These are phyloP conservation scores for Hemithea aestivaria DNA, from an alignment of 2,888 invertebrate species.

Conservation along the genomic window DNA sequence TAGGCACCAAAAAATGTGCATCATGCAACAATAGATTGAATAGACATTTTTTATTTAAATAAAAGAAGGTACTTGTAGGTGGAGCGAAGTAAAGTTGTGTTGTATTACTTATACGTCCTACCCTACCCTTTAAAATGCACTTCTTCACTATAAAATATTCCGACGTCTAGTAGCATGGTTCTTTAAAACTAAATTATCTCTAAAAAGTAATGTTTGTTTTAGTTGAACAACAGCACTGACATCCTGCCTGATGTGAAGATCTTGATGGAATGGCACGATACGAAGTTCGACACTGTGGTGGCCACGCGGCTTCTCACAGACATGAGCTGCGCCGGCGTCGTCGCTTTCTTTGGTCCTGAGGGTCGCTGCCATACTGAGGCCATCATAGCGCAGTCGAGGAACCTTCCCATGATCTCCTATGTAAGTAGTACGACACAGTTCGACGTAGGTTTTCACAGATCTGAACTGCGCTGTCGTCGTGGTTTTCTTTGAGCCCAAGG, in stretches of 20 bases:
- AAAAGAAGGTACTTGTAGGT: too few relatives aligned
- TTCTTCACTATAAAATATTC: too few relatives aligned
- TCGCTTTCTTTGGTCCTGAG: constrained; percentile 97
- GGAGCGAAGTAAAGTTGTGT: too few relatives aligned
- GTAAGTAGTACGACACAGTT: constrained; percentile 93
- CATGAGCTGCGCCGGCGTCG: constrained; percentile 93
- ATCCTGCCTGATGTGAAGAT: constrained; percentile 87
- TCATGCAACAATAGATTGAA: too few relatives aligned
- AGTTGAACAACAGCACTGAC: constrained; percentile 85
- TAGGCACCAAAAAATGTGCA: too few relatives aligned
- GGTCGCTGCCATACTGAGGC: constrained; percentile 97
- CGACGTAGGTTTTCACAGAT: constrained; percentile 91
- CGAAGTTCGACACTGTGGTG: constrained; percentile 89
- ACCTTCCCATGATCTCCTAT: constrained; percentile 98
- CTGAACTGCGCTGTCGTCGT: constrained; percentile 94
- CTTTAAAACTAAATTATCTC: background rate
- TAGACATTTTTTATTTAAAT: too few relatives aligned
- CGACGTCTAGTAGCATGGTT: too few relatives aligned
- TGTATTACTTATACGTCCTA: too few relatives aligned
- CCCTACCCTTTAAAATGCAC: too few relatives aligned
- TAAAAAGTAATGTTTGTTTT: constrained; percentile 1
- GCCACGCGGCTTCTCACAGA: constrained; percentile 92
- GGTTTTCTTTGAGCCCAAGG: constrained; percentile 97
- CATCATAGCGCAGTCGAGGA: constrained; percentile 94
- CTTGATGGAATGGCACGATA: constrained; percentile 89